phyloP scores from a whole-genome alignment of 2,888 invertebrate species.

The Drosophila atroscutellata region DNA sequence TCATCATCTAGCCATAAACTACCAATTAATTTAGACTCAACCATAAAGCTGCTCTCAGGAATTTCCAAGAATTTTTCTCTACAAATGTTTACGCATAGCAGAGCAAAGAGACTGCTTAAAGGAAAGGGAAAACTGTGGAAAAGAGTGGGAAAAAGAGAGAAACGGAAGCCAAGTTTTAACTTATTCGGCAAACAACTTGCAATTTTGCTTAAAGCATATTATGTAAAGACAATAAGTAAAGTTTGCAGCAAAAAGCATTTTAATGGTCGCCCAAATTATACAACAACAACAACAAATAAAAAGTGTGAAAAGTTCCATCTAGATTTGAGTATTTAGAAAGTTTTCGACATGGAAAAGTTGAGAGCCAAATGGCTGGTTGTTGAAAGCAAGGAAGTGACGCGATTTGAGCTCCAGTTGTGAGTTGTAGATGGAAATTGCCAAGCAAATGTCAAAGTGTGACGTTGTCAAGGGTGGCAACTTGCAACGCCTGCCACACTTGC shows the following conservation, averaged over 20 bases:
- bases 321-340: constrained; percentile 46
- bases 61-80: constrained; percentile 23
- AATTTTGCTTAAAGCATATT: constrained; percentile 34
- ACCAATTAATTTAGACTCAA: constrained; percentile 23
- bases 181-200: constrained; percentile 19
- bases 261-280: constrained; percentile 37
- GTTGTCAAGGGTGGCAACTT: constrained; percentile 52
- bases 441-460: constrained; percentile 36
- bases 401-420: constrained; percentile 5
- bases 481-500: constrained; percentile 14
- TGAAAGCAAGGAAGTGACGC: constrained; percentile 52
- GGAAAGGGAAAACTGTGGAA: constrained; percentile 21
- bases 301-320: neutral
- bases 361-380: constrained; percentile 45
- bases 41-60: constrained; percentile 6
- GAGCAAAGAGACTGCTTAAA: constrained; percentile 43
- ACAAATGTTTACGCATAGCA: constrained; percentile 33
- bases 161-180: constrained; percentile 1
- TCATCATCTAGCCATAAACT: neutral
- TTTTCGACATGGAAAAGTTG: constrained; percentile 39
- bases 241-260: constrained; percentile 33
- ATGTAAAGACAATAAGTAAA: constrained; percentile 11
- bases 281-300: neutral
- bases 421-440: constrained; percentile 45
- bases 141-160: neutral